A percentile compares a stretch with the other conserved stretches of the same genome.
Evolutionary conservation across 2,888 invertebrate species (phyloP).

Genomic region (Standfussiana lucernea): DNA sequence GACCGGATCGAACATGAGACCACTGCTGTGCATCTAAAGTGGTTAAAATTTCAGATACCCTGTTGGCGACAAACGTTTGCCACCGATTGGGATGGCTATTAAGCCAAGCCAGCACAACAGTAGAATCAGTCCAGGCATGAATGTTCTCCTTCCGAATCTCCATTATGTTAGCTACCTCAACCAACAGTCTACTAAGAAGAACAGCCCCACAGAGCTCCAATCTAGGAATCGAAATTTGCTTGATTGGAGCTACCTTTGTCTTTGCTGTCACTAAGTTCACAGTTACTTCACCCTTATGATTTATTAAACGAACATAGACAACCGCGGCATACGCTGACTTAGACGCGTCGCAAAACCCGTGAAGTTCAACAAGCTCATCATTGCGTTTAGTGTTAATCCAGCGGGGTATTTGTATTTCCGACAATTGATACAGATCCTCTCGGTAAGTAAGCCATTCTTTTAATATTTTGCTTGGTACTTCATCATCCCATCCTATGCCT

Average conservation of each 20-base stretch:
- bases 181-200: not conserved
- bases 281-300: not conserved
- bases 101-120: conserved; percentile 1
- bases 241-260: conserved; percentile 6
- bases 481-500: conserved; percentile 12
- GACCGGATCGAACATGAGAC: not conserved
- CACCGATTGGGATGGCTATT: conserved; percentile 7
- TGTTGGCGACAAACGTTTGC: conserved; percentile 5
- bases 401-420: conserved; percentile 2
- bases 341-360: not conserved
- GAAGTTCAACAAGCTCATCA: not conserved
- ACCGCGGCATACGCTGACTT: conserved; percentile 1
- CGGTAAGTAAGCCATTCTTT: conserved; percentile 9
- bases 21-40: conserved; percentile 2
- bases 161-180: conserved; percentile 6
- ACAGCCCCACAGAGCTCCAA: conserved; percentile 14
- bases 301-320: not conserved
- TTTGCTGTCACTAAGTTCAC: conserved; percentile 2
- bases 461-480: conserved; percentile 12
- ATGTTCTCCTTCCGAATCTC: not conserved
- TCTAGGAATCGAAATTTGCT: conserved; percentile 4
- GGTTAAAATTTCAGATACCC: conserved; percentile 5
- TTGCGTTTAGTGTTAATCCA: not conserved
- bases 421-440: not conserved
- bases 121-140: not conserved